Base-by-base conservation (phyloP, 2,888 invertebrate species). In the Busseola fusca region DNA sequence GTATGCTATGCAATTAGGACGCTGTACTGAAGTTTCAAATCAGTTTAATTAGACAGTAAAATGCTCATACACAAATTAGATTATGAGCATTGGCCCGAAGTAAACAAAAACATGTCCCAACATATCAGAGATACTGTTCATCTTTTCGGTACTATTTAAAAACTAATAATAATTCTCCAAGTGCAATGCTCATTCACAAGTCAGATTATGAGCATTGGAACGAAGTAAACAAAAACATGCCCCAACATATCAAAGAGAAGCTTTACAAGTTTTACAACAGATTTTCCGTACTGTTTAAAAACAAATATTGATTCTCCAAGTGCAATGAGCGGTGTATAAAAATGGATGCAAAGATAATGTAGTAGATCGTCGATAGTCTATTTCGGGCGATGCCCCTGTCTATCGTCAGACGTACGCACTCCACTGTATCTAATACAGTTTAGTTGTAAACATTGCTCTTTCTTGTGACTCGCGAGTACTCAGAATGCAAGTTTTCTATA, bases 291-390 rank as follows among this genome's bases (percentile, higher is more conserved):
- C 7, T 48, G 7, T 50, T 50, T n/a, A 4, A 76, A 50, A 72
- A 34, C 25, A 59, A 54, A 54, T 45, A 71, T 48, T 18, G 14
- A 59, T 71, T 27, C 30, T n/a, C 27, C 27, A 64, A 72, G 45
- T 66, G 73, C 64, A 67, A 54, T 50, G 68, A 72, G 68, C 63
- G 18, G 21, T 48, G 45, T 57, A 45, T 65, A 72, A 69, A 78
- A 75, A 69, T 78, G 66, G 25, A 72, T 82, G 72, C 68, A 77
- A 62, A 76, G 75, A 76, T 79, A 85, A 80, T 80, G 80, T 83
- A 83, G 79, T 82, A 78, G 81, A 82, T 82, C 74, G 75, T 82
- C 74, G 80, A 77, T 76, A 74, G 82, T 86, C 84, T 88, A 88
- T 87, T 88, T 88, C 84, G 86, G 84, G 86, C 82, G 84, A 80